phyloP scores from a whole-genome alignment of 2,113 vertebrate genomes.

The Podarcis raffonei region DNA sequence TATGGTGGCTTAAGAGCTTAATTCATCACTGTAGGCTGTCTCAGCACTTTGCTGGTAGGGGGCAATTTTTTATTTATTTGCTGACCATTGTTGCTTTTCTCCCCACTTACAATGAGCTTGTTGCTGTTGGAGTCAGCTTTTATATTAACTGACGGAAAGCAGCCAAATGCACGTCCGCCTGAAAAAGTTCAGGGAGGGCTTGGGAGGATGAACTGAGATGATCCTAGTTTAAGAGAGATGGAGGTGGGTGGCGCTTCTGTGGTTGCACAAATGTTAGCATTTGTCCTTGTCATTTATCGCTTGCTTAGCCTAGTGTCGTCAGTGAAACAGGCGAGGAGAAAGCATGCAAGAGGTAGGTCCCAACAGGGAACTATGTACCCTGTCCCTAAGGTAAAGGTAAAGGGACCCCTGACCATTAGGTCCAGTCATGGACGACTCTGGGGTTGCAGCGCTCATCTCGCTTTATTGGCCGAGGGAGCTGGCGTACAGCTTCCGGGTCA shows the following conservation, averaged over 20 bases:
- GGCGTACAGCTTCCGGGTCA: too few species aligned
- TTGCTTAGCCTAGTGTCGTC: background rate
- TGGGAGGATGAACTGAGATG: background rate
- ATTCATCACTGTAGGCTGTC: background rate
- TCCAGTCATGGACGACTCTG: too few species aligned
- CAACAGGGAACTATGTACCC: background rate
- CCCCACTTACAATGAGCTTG: background rate
- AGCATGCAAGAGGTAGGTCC: background rate
- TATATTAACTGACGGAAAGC: background rate
- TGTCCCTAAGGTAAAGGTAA: background rate
- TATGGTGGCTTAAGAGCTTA: background rate
- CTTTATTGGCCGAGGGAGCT: too few species aligned
- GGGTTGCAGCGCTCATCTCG: too few species aligned
- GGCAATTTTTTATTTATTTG: background rate
- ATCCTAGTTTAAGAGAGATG: background rate
- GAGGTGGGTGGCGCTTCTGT: background rate
- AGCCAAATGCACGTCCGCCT: background rate
- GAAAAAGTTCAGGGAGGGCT: too few species aligned
- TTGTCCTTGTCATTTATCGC: background rate
- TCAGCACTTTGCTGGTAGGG: accelerated
- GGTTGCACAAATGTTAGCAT: background rate
- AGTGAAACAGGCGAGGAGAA: background rate
- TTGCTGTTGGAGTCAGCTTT: background rate
- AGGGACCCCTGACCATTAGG: too few species aligned
- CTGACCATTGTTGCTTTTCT: slow-evolving; percentile 11